Conservation (phyloP, 2,113 vertebrate genomes). For the Sylvietta virens region DNA sequence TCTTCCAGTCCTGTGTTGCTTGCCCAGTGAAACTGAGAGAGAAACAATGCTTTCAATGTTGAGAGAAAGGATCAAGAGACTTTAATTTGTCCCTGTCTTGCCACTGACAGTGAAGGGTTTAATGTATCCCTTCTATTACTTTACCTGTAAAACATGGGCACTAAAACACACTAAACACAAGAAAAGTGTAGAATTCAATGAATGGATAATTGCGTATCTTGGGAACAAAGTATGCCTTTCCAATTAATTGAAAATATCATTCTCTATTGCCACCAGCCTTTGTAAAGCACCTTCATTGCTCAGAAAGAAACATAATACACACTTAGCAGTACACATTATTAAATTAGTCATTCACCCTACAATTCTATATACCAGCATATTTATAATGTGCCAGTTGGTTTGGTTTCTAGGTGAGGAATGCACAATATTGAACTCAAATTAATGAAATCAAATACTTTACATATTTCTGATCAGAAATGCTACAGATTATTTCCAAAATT, state of each 20-base stretch:
- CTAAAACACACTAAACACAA: neutral
- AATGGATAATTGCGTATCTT: neutral
- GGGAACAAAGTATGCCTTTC: neutral
- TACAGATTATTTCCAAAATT: neutral
- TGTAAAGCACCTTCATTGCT: neutral
- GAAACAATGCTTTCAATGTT: neutral
- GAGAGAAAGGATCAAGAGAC: neutral
- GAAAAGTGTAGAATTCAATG: neutral
- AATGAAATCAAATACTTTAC: conserved; percentile 9
- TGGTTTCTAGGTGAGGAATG: conserved; percentile 3
- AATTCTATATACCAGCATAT: neutral
- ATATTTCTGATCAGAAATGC: conserved; percentile 21
- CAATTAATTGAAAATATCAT: neutral
- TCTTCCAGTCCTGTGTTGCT: neutral
- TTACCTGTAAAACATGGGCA: neutral
- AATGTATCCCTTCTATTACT: neutral
- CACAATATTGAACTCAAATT: conserved; percentile 8
- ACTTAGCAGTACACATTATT: neutral
- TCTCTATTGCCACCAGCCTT: neutral
- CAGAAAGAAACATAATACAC: neutral
- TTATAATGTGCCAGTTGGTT: neutral
- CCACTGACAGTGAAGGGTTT: neutral
- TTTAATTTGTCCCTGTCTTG: conserved; percentile 3
- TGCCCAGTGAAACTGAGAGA: neutral
- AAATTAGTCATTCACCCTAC: conserved; percentile 4